Conservation (phyloP, 2,888 invertebrate genomes). For the Dichetophora obliterata region DNA sequence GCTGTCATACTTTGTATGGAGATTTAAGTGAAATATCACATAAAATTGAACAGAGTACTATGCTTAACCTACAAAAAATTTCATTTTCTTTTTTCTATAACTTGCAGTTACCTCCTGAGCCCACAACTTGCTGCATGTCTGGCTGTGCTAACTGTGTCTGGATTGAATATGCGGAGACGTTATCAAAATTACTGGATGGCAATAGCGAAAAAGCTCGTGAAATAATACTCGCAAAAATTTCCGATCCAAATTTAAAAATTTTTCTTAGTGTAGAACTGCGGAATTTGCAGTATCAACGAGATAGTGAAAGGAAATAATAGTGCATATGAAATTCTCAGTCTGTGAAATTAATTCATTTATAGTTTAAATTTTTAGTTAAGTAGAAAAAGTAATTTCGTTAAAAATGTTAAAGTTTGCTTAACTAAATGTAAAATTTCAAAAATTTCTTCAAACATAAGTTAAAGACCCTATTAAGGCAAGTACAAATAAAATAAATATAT, state of each 20-base stretch:
- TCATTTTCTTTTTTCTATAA: not conserved
- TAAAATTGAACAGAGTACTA: no score
- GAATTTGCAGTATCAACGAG: slow-evolving; percentile 52
- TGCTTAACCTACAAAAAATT: no score
- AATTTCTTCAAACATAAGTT: no score
- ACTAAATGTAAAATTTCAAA: no score
- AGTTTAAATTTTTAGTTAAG: no score
- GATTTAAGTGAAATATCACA: no score
- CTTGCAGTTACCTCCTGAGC: slow-evolving; percentile 70
- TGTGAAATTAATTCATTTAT: not conserved
- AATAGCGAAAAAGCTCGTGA: slow-evolving; percentile 79
- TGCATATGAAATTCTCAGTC: not conserved
- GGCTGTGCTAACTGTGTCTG: slow-evolving; percentile 95
- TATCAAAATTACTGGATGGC: slow-evolving; percentile 75
- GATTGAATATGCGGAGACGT: slow-evolving; percentile 88
- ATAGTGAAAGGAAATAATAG: slow-evolving; percentile 39
- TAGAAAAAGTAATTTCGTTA: no score
- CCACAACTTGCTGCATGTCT: slow-evolving; percentile 90
- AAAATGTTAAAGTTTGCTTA: no score
- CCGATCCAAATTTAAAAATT: slow-evolving; percentile 85
- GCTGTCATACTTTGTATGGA: no score
- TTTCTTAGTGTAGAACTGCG: slow-evolving; percentile 85
- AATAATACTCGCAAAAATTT: slow-evolving; percentile 80
- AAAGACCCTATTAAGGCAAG: no score
- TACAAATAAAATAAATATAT: no score